phyloP scores from a whole-genome alignment of 2,113 vertebrate genomes.

The Phodopus roborovskii region DNA sequence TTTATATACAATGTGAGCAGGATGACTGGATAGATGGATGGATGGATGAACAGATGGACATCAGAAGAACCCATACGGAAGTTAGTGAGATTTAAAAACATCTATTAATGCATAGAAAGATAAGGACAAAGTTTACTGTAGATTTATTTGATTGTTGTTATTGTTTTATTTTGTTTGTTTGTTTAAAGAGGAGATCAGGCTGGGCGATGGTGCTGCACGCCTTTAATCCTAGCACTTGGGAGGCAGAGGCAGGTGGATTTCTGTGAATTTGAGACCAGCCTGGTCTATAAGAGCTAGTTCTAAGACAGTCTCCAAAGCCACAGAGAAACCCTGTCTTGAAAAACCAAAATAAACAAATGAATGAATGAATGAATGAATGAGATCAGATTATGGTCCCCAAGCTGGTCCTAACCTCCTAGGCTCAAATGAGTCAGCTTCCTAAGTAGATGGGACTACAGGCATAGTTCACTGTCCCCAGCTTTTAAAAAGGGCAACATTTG shows the following conservation, averaged over 20 bases:
- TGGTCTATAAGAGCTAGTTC: too few relatives aligned
- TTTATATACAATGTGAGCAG: not conserved
- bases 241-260: too few relatives aligned
- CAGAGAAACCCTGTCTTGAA: too few relatives aligned
- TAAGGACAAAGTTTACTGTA: not conserved
- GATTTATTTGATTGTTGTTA: not conserved
- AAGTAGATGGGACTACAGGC: not conserved
- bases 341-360: too few relatives aligned
- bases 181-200: not conserved
- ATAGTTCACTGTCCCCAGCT: not conserved
- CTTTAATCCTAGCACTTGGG: too few relatives aligned
- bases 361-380: too few relatives aligned
- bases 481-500: not conserved
- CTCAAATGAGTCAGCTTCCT: not conserved
- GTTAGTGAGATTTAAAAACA: constrained; percentile 28
- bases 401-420: not conserved
- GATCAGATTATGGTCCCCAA: not conserved
- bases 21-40: not conserved
- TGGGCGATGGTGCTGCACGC: too few relatives aligned
- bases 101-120: not conserved
- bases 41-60: not conserved
- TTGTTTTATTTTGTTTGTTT: not conserved
- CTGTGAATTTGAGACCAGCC: too few relatives aligned
- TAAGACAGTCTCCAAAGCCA: too few relatives aligned
- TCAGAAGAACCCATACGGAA: not conserved